These are phyloP conservation scores for Megalonaias nervosa DNA, from an alignment of 1,140 invertebrate species.

Conservation along the genomic window DNA sequence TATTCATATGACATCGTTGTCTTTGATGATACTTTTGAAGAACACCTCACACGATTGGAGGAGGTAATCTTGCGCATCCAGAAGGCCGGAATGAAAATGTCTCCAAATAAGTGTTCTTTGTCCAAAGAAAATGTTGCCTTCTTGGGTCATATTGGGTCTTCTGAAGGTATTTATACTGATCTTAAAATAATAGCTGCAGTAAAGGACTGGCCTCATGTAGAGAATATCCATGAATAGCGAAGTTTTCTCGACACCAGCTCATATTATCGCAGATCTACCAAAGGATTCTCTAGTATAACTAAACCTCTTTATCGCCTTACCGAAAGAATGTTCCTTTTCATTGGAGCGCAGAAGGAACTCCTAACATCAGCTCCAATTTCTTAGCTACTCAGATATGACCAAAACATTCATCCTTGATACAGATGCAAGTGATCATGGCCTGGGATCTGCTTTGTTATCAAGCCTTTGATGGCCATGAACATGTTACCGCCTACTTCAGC, in stretches of 20 bases:
- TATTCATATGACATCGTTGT: conserved; percentile 44
- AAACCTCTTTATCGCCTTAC: conserved; percentile 32
- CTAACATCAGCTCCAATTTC: conserved; percentile 2
- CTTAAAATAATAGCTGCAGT: conserved; percentile 54
- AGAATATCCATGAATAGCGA: conserved; percentile 41
- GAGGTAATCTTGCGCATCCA: conserved; percentile 41
- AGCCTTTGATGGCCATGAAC: neutral
- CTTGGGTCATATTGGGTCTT: conserved; percentile 54
- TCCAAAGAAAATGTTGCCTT: conserved; percentile 34
- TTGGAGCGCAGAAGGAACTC: conserved; percentile 13
- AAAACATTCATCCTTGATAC: conserved; percentile 14
- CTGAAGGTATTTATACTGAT: conserved; percentile 50
- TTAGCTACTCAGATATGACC: neutral
- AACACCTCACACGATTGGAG: conserved; percentile 16
- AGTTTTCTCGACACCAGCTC: conserved; percentile 66
- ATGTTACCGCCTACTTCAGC: too few species aligned
- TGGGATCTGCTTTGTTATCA: conserved; percentile 2
- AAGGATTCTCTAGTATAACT: conserved; percentile 42
- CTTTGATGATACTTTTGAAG: too few species aligned
- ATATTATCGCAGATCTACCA: conserved; percentile 54
- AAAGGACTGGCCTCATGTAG: conserved; percentile 53
- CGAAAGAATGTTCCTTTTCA: conserved; percentile 8
- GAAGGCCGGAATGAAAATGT: conserved; percentile 49
- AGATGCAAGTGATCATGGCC: conserved; percentile 8
- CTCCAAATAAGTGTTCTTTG: too few species aligned